These are phyloP conservation scores for Mycogona germanica DNA, from an alignment of 2,888 invertebrate species.

Conservation along the genomic window DNA sequence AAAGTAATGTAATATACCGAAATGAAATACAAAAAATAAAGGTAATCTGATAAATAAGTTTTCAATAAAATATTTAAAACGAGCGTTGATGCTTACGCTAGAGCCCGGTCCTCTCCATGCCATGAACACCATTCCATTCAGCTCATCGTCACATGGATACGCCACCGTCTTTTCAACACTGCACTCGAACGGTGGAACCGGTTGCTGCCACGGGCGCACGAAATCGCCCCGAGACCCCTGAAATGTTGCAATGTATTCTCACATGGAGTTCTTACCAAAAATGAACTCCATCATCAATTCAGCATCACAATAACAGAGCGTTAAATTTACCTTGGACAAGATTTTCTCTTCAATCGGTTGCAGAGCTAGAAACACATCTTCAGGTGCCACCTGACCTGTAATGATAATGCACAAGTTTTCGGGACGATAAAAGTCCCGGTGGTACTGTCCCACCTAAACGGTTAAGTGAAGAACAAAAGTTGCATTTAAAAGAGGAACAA, in stretches of 20 bases:
- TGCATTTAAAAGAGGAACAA: not conserved
- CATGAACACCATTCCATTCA: conserved; percentile 60
- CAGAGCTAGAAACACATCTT: conserved; percentile 60
- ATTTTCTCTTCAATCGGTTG: conserved; percentile 63
- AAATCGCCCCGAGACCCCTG: conserved; percentile 40
- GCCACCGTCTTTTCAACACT: conserved; percentile 45
- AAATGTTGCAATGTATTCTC: not conserved
- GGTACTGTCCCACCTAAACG: conserved; percentile 65
- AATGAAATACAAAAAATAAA: not conserved
- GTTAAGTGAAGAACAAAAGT: conserved; percentile 17
- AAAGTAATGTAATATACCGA: no score
- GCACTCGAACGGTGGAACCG: conserved; percentile 49
- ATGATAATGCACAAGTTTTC: conserved; percentile 77
- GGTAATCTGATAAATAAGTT: not conserved
- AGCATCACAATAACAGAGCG: conserved; percentile 2
- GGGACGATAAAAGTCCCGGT: conserved; percentile 73
- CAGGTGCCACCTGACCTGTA: conserved; percentile 62
- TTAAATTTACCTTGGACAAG: conserved; percentile 15
- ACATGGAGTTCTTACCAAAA: not conserved
- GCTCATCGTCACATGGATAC: conserved; percentile 75
- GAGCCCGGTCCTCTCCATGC: conserved; percentile 63
- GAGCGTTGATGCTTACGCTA: not conserved
- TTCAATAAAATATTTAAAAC: not conserved
- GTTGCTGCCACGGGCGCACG: conserved; percentile 61
- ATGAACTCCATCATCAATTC: no score